phyloP scores from a whole-genome alignment of 1,140 invertebrate species.

The Heliconius hewitsoni region DNA sequence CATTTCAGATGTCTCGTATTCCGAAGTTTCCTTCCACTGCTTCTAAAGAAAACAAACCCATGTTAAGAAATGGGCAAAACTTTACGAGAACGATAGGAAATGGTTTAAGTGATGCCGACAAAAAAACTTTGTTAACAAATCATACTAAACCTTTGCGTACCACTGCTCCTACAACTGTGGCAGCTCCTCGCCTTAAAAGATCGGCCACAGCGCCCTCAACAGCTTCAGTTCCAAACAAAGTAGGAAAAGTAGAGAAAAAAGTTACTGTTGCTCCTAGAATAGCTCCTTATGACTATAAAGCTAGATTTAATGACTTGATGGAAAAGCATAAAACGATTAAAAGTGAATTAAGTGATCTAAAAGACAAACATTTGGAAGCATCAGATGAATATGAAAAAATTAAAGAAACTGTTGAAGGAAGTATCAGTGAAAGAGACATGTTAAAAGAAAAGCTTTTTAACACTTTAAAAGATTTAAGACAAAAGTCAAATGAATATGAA shows the following conservation, averaged over 20 bases:
- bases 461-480: slow-evolving; percentile 62
- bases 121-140: slow-evolving; percentile 64
- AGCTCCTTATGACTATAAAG: slow-evolving; percentile 83
- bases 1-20: slow-evolving; percentile 74
- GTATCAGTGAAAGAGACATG: slow-evolving; percentile 54
- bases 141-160: slow-evolving; percentile 62
- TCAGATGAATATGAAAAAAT: slow-evolving; percentile 80
- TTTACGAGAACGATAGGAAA: slow-evolving; percentile 56
- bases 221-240: slow-evolving; percentile 50
- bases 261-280: slow-evolving; percentile 72
- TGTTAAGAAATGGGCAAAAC: slow-evolving; percentile 51
- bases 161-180: slow-evolving; percentile 44
- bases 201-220: slow-evolving; percentile 61
- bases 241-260: slow-evolving; percentile 65
- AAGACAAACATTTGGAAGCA: slow-evolving; percentile 80
- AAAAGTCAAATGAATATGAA: slow-evolving; percentile 61
- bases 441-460: slow-evolving; percentile 68
- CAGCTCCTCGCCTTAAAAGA: slow-evolving; percentile 64
- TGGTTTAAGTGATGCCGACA: slow-evolving; percentile 68
- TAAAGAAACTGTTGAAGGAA: slow-evolving; percentile 60
- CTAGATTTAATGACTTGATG: slow-evolving; percentile 82
- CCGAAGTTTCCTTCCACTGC: slow-evolving; percentile 60
- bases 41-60: slow-evolving; percentile 68
- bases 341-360: slow-evolving; percentile 77
- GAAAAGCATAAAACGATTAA: slow-evolving; percentile 82